A percentile compares a stretch with the other conserved stretches of the same genome.
Evolutionary conservation across 2,888 invertebrate species (phyloP).

Genomic region (Drosophila gaucha): DNA sequence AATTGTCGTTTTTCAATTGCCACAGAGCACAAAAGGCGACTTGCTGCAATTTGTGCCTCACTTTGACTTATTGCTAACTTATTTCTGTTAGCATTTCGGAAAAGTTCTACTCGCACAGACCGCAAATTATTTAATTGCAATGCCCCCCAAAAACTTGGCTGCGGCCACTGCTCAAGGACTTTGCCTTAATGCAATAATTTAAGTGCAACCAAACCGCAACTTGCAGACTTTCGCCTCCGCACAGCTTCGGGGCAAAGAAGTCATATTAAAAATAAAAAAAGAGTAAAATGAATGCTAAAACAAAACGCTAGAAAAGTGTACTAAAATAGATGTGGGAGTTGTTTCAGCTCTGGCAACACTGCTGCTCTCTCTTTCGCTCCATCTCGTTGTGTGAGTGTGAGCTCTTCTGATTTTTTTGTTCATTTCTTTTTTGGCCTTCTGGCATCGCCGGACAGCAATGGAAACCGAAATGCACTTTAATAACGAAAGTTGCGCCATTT

Average conservation of each 20-base stretch:
- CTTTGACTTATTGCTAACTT: constrained; percentile 46
- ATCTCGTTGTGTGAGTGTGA: not conserved
- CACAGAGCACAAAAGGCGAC: constrained; percentile 38
- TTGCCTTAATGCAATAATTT: constrained; percentile 75
- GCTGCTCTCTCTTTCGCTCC: constrained; percentile 40
- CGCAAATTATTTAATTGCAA: constrained; percentile 79
- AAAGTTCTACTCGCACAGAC: constrained; percentile 62
- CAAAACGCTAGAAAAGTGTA: constrained; percentile 8
- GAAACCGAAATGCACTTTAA: constrained; percentile 66
- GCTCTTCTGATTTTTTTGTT: not conserved
- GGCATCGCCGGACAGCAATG: constrained; percentile 40
- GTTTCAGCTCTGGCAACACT: constrained; percentile 14
- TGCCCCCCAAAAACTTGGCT: constrained; percentile 36
- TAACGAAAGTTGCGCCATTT: constrained; percentile 72
- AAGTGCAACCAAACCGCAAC: constrained; percentile 75
- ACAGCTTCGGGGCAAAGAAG: constrained; percentile 51
- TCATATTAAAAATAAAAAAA: constrained; percentile 70
- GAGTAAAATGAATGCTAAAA: constrained; percentile 19
- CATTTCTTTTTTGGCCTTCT: constrained; percentile 45
- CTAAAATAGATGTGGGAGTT: constrained; percentile 57
- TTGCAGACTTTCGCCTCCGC: constrained; percentile 45
- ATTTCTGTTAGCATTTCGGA: constrained; percentile 48
- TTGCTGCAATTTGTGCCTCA: constrained; percentile 38
- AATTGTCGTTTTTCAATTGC: constrained; percentile 75
- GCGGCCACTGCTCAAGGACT: constrained; percentile 61